Percentiles rank a stretch among this genome's conserved stretches.
Evolutionary conservation across 2,797 vertebrate genomes (phyloP).

Genomic region (Helicolenus hilgendorfi): DNA sequence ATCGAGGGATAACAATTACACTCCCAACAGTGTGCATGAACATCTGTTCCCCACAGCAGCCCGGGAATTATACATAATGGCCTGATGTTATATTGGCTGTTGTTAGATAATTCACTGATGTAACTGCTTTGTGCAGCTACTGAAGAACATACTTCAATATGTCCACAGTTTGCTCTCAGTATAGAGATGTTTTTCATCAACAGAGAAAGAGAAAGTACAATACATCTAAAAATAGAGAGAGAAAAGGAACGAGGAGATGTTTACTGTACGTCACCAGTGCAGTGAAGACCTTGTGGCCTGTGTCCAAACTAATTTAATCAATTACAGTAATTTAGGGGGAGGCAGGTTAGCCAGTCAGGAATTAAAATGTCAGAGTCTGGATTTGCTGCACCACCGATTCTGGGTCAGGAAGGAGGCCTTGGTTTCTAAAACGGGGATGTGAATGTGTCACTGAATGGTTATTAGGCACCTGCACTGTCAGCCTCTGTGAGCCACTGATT

Average conservation of each 20-base stretch:
- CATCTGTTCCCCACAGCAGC: conserved; percentile 58
- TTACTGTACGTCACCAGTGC: conserved; percentile 42
- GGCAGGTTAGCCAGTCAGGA: conserved; percentile 71
- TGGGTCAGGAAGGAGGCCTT: conserved; percentile 54
- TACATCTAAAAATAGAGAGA: neutral
- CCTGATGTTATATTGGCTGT: conserved; percentile 48
- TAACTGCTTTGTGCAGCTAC: conserved; percentile 12
- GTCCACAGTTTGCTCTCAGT: neutral
- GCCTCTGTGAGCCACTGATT: conserved; percentile 78
- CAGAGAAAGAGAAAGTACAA: neutral
- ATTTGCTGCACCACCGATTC: conserved; percentile 54
- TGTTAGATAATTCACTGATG: conserved; percentile 45
- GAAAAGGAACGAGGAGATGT: conserved; percentile 21
- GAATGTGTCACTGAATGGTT: conserved; percentile 74
- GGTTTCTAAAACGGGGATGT: conserved; percentile 76
- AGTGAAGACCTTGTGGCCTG: conserved; percentile 71
- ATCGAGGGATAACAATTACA: neutral
- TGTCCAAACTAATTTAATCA: conserved; percentile 90
- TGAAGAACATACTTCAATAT: neutral
- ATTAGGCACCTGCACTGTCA: conserved; percentile 90
- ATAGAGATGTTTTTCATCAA: neutral
- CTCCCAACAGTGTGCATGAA: conserved; percentile 20
- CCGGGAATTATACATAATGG: conserved; percentile 36
- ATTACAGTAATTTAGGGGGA: conserved; percentile 86
- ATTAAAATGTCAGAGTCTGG: conserved; percentile 81